Percentiles rank a stretch among this genome's conserved stretches.
phyloP scores from a whole-genome alignment of 2,797 vertebrate species.

The Antrozous pallidus region DNA sequence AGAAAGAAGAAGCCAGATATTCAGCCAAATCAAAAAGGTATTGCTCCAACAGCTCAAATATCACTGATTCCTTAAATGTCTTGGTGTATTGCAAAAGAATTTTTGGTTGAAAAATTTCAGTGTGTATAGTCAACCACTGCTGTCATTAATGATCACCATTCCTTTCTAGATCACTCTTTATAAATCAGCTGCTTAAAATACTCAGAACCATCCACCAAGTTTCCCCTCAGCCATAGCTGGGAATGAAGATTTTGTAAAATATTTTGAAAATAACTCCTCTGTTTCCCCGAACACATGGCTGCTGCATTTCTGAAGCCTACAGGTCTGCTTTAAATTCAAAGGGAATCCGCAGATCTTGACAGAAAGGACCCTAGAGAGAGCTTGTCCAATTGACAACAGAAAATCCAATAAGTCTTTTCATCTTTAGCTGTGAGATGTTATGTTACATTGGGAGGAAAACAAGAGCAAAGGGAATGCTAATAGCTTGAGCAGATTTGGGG shows the following conservation, averaged over 20 bases:
- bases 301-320: conserved; percentile 4
- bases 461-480: conserved; percentile 48
- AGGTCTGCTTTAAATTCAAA: conserved; percentile 75
- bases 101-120: not conserved
- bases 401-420: conserved; percentile 77
- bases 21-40: not conserved
- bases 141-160: not conserved
- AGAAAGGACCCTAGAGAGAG: conserved; percentile 74
- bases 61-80: not conserved
- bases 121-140: not conserved
- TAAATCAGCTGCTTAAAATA: not conserved
- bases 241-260: conserved; percentile 41
- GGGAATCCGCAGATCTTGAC: conserved; percentile 73
- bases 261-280: conserved; percentile 53
- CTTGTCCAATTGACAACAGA: conserved; percentile 75
- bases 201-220: not conserved
- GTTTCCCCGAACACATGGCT: conserved; percentile 27
- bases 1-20: not conserved
- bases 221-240: not conserved
- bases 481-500: conserved; percentile 1
- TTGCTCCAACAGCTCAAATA: not conserved
- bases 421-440: conserved; percentile 55
- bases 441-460: conserved; percentile 20
- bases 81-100: not conserved
- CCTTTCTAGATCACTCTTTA: not conserved